Conservation (phyloP, 2,113 vertebrate species). For the Grammomys surdaster region DNA sequence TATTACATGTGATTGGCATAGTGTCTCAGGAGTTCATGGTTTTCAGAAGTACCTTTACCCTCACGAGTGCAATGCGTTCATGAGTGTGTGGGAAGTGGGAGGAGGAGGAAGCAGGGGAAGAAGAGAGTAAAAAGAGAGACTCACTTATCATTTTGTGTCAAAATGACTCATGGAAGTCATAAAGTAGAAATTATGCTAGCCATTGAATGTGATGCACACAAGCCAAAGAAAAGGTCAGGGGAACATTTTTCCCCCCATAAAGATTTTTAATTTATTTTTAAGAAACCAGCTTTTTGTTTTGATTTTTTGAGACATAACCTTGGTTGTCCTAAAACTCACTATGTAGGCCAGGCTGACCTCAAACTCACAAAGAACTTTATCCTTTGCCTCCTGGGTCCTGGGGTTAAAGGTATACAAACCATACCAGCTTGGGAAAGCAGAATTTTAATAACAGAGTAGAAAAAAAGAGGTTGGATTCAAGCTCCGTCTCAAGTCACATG, state of each 20-base stretch:
- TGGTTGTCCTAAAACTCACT: not conserved
- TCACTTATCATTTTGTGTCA: conserved; percentile 73
- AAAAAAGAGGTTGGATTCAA: conserved; percentile 5
- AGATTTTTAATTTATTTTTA: not conserved
- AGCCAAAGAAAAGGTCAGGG: conserved; percentile 27
- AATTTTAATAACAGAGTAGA: conserved; percentile 16
- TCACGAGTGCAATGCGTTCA: conserved; percentile 64
- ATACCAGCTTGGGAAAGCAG: not conserved
- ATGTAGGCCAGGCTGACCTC: not conserved
- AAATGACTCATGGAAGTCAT: conserved; percentile 76
- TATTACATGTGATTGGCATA: conserved; percentile 71
- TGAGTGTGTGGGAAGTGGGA: conserved; percentile 67
- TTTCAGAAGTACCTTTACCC: conserved; percentile 60
- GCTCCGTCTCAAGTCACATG: not conserved
- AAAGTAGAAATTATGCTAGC: conserved; percentile 58
- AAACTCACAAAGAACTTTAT: not conserved
- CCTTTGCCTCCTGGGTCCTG: not conserved
- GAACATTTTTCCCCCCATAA: not conserved
- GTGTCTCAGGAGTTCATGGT: conserved; percentile 75
- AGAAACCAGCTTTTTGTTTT: not conserved
- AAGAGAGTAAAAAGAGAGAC: conserved; percentile 40
- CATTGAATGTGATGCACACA: not conserved
- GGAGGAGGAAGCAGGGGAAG: conserved; percentile 32
- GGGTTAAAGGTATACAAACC: not conserved
- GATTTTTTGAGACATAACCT: not conserved